Evolutionary conservation across 1,140 invertebrate genomes (phyloP).

Genomic region (Drosophila grimshawi): DNA sequence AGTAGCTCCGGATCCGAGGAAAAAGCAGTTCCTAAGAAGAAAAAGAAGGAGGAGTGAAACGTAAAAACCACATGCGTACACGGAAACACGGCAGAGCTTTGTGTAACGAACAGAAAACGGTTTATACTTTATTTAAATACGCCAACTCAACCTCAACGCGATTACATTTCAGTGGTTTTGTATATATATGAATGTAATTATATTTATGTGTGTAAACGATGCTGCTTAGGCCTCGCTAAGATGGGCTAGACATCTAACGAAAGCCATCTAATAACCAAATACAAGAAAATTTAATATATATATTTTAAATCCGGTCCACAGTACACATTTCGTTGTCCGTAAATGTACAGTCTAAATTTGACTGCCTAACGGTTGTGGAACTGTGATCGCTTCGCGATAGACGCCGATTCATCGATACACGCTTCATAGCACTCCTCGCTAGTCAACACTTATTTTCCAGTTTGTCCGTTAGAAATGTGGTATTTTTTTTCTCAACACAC

Average conservation of each 20-base stretch:
- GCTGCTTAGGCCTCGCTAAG: slow-evolving; percentile 48
- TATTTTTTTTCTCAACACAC: slow-evolving; percentile 25
- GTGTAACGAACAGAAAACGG: slow-evolving; percentile 74
- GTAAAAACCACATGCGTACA: background rate
- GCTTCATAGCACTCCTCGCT: background rate
- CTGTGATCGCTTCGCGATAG: slow-evolving; percentile 16
- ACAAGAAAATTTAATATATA: slow-evolving; percentile 32
- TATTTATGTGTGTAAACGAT: slow-evolving; percentile 47
- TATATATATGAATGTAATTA: slow-evolving; percentile 41
- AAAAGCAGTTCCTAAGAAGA: slow-evolving; percentile 69
- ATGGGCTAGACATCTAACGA: slow-evolving; percentile 50
- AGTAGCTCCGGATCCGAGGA: slow-evolving; percentile 51
- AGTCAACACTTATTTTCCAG: slow-evolving; percentile 12
- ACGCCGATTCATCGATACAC: slow-evolving; percentile 1
- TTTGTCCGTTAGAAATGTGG: slow-evolving; percentile 10
- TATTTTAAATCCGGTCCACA: background rate
- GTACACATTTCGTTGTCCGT: background rate
- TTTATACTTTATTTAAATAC: slow-evolving; percentile 74
- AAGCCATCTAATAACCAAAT: slow-evolving; percentile 51
- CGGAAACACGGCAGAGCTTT: slow-evolving; percentile 18
- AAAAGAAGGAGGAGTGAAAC: slow-evolving; percentile 54
- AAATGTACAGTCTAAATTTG: background rate
- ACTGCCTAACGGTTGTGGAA: background rate
- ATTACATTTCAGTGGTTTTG: slow-evolving; percentile 56
- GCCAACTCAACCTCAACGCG: slow-evolving; percentile 68